These are phyloP conservation scores for Pongo abelii DNA, from an alignment of 2,113 vertebrate species.

Conservation along the genomic window DNA sequence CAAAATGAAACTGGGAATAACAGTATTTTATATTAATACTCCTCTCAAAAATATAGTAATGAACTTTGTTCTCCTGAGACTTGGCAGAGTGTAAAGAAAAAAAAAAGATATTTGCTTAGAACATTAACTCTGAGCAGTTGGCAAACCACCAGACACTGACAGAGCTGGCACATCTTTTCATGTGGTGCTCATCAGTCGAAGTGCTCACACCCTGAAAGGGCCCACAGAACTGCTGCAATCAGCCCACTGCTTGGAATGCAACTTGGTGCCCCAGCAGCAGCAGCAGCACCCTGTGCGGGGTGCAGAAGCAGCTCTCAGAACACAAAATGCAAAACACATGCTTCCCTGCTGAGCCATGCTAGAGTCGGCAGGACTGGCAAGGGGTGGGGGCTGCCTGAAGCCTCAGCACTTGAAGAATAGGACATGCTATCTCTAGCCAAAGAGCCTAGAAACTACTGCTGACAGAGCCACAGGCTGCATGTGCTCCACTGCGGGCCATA, in stretches of 20 bases:
- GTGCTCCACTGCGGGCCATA: neutral
- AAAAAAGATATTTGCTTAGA: neutral
- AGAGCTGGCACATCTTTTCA: neutral
- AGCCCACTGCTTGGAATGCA: neutral
- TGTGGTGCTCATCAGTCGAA: neutral
- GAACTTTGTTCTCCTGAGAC: neutral
- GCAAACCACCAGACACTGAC: neutral
- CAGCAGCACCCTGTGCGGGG: accelerated
- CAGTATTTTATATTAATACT: neutral
- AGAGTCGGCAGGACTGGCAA: accelerated
- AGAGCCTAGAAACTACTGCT: neutral
- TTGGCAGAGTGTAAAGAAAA: no score
- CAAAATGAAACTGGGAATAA: neutral
- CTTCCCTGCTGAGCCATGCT: neutral
- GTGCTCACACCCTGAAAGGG: neutral
- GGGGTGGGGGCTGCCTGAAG: neutral
- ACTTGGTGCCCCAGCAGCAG: neutral
- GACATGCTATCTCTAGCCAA: neutral
- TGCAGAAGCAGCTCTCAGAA: neutral
- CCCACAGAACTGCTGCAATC: neutral
- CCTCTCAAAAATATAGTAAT: neutral
- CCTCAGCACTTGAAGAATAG: neutral
- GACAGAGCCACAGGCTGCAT: neutral
- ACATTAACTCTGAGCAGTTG: neutral
- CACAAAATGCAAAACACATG: accelerated